Percentiles rank a stretch among this genome's conserved stretches.
These are phyloP conservation scores for Zosterops japonicus DNA, from an alignment of 2,113 vertebrate species.

Conservation along the genomic window DNA sequence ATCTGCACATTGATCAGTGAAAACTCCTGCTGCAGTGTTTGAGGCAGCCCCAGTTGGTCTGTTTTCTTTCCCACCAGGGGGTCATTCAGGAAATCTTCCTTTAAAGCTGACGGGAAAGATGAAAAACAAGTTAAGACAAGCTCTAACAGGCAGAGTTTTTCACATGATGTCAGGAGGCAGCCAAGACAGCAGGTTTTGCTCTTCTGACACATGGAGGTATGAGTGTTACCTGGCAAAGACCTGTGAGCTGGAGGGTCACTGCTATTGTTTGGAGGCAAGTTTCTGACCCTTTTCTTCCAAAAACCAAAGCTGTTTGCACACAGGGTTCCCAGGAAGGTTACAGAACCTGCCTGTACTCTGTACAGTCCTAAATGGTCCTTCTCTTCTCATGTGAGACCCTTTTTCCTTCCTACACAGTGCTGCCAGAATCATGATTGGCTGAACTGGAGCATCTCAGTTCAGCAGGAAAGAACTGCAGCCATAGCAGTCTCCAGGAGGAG, in stretches of 20 bases:
- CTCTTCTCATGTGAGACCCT: not conserved
- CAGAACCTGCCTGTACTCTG: not conserved
- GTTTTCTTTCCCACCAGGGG: constrained; percentile 73
- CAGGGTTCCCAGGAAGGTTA: not conserved
- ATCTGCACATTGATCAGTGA: constrained; percentile 98
- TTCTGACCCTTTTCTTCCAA: not conserved
- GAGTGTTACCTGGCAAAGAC: not conserved
- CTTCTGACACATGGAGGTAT: not conserved
- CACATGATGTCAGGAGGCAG: not conserved
- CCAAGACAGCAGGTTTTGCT: not conserved
- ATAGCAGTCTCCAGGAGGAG: not conserved
- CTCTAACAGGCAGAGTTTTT: not conserved
- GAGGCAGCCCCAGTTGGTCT: constrained; percentile 84
- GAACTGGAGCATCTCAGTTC: not conserved
- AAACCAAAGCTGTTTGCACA: not conserved
- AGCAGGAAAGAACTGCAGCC: not conserved
- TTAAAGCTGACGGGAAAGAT: constrained; percentile 74
- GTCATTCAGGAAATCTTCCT: constrained; percentile 73
- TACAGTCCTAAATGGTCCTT: not conserved
- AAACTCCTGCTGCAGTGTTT: constrained; percentile 98
- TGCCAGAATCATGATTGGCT: not conserved
- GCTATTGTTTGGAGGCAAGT: not conserved
- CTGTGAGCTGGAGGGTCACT: not conserved
- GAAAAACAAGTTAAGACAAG: not conserved
- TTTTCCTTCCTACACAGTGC: not conserved